phyloP scores from a whole-genome alignment of 2,113 vertebrate genomes.

The Lepus europaeus region DNA sequence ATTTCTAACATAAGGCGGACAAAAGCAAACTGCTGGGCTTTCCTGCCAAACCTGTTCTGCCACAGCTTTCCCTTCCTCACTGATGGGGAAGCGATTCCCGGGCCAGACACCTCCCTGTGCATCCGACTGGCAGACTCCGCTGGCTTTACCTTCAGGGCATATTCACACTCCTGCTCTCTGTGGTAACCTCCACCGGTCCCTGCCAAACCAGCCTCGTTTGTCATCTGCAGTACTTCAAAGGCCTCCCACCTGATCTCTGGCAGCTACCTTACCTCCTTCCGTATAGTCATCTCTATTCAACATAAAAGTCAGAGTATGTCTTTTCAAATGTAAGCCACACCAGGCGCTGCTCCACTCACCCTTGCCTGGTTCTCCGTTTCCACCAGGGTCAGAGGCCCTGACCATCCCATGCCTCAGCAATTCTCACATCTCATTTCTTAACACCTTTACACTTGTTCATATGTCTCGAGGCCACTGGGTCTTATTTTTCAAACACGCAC shows the following conservation, averaged over 20 bases:
- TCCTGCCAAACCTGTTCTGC: background rate
- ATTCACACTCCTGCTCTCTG: background rate
- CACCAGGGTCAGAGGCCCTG: background rate
- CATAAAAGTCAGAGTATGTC: background rate
- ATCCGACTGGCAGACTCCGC: background rate
- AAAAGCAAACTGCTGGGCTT: background rate
- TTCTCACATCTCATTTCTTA: background rate
- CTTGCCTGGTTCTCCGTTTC: background rate
- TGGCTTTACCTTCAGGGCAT: background rate
- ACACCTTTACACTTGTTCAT: background rate
- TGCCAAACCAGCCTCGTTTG: background rate
- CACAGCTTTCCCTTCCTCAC: background rate
- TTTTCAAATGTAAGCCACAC: constrained; percentile 47
- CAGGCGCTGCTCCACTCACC: background rate
- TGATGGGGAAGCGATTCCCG: background rate
- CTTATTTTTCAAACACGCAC: background rate
- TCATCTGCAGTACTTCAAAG: background rate
- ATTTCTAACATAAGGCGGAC: background rate
- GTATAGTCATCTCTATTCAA: background rate
- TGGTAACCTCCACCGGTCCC: background rate
- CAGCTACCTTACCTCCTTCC: background rate
- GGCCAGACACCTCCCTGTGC: background rate
- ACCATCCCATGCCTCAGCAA: background rate
- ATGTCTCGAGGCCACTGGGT: too few relatives aligned
- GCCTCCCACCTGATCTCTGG: background rate